Percentiles rank a stretch among this genome's conserved stretches.
Evolutionary conservation across 1,140 invertebrate species (phyloP).

Genomic region (Sesamia nonagrioides): DNA sequence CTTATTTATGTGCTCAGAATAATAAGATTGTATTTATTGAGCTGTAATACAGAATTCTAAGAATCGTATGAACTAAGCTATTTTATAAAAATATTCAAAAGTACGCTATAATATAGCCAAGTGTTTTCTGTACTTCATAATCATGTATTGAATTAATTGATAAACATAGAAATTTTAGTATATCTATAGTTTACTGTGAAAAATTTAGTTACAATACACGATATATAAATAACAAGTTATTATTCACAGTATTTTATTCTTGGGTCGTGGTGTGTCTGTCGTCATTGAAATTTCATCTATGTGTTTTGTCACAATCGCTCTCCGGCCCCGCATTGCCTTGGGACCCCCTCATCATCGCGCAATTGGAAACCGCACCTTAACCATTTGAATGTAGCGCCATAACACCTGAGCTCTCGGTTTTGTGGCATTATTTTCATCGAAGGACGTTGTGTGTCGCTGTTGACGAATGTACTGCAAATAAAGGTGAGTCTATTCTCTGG

Average conservation of each 20-base stretch:
- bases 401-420: slow-evolving; percentile 36
- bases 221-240: no score
- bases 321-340: neutral
- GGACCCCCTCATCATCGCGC: neutral
- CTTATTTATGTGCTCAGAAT: neutral
- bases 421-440: slow-evolving; percentile 29
- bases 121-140: no score
- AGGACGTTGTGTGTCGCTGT: slow-evolving; percentile 4
- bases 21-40: neutral
- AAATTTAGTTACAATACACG: no score
- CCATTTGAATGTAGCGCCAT: neutral
- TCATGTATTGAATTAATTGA: no score
- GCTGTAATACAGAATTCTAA: neutral
- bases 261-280: neutral
- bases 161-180: no score
- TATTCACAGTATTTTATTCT: no score
- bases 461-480: slow-evolving; percentile 23
- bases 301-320: neutral
- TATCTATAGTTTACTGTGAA: no score
- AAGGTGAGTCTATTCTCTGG: slow-evolving; percentile 12
- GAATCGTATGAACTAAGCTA: no score
- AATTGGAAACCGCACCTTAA: slow-evolving; percentile 32
- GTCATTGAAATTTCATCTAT: no score
- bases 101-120: no score
- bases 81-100: no score